phyloP scores from a whole-genome alignment of 2,888 invertebrate genomes.

The Paralinhomoeus sp. region DNA sequence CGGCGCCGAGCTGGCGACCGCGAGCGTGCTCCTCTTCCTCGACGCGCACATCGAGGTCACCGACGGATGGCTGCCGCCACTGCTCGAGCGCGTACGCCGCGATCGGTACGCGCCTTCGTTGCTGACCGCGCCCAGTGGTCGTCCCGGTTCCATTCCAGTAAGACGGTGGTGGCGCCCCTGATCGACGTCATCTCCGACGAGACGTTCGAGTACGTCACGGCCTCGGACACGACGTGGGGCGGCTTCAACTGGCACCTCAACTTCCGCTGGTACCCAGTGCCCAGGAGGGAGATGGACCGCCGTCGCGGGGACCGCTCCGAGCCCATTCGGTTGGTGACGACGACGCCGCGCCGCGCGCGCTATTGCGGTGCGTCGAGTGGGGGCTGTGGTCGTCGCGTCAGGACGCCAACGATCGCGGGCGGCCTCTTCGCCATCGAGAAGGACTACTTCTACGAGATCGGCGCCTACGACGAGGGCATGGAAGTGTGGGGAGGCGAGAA shows the following conservation, averaged over 20 bases:
- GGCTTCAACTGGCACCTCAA: conserved; percentile 99
- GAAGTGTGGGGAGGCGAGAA: conserved; percentile 97
- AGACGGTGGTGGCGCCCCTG: conserved; percentile 85
- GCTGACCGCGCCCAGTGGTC: too few relatives aligned
- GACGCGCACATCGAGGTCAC: conserved; percentile 89
- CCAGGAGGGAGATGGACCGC: conserved; percentile 81
- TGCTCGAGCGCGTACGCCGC: conserved; percentile 42
- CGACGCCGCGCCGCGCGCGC: background rate
- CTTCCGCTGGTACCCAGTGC: conserved; percentile 69
- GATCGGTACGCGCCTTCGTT: too few relatives aligned
- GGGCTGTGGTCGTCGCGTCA: conserved; percentile 12
- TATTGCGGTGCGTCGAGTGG: background rate
- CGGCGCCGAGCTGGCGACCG: conserved; percentile 71
- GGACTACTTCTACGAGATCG: conserved; percentile 89
- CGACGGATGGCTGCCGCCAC: conserved; percentile 87
- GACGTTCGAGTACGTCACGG: conserved; percentile 92
- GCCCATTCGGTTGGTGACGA: conserved; percentile 43
- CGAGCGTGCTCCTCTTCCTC: conserved; percentile 70
- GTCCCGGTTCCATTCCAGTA: conserved; percentile 34
- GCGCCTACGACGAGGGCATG: conserved; percentile 95
- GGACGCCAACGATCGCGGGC: conserved; percentile 93
- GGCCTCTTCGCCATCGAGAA: conserved; percentile 72
- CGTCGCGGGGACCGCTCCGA: conserved; percentile 73
- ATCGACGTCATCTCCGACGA: conserved; percentile 97
- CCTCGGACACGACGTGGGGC: conserved; percentile 98